Evolutionary conservation across 2,797 vertebrate species (phyloP), one percentile per base, ranked within the genome.

Genomic region (Peromyscus eremicus): DNA sequence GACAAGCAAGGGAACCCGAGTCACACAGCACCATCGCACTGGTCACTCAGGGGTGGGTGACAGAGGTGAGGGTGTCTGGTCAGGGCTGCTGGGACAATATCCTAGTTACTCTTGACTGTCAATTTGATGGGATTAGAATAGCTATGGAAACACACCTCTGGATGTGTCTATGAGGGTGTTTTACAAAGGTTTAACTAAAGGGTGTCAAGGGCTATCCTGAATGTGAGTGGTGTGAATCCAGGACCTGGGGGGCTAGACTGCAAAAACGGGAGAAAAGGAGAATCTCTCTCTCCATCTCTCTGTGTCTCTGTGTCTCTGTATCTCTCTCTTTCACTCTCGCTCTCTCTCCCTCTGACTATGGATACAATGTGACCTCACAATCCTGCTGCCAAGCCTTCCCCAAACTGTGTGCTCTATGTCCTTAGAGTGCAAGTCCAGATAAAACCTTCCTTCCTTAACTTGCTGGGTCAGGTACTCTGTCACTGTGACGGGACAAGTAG

Each of bases 1-100:
- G 37, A 49, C 23, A 17, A 7, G 16, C 21, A 0, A 29, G 25
- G 46, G 75, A 60, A 37, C 62, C 64, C 11, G 21, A 55, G 0
- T 27, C 2, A 55, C 16, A 27, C 19, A 23, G 4, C 0, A 0
- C 27, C 0, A 27, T 4, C 2, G 0, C 11, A 11, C 80, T 55
- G 17, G 55, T 75, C 25, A 29, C 23, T 52, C 6, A 0, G 19
- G 82, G 52, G 52, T 40, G 34, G 29, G 37, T 7, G 23, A 6
- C 29, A 46, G 73, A 52, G 49, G 57, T n/a, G 64, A 70, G 25
- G 57, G 85, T 73, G 14, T 32, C 43, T 49, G 40, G 10, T 37
- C 2, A 2, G 23, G 57, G 5, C 17, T 2, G 0, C 29, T 40
- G 37, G 40, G 29, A 29, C 52, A 75, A 21, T 13, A 40, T 32